Evolutionary conservation across 2,888 invertebrate genomes (phyloP).

Genomic region (Rhamphomyia laevipes): DNA sequence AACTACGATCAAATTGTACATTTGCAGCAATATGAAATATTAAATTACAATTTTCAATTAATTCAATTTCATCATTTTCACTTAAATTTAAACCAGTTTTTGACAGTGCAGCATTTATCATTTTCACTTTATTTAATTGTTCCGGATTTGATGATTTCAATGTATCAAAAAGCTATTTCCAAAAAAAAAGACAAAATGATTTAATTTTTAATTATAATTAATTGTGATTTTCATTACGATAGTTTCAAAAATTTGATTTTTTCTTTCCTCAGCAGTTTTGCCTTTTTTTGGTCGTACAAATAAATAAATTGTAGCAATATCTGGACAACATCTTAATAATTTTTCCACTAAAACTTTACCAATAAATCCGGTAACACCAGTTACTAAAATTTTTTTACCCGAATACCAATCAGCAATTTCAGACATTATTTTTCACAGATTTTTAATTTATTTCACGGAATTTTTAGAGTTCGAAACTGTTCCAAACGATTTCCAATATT

Average conservation of each 20-base stretch:
- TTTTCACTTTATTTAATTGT: slow-evolving; percentile 11
- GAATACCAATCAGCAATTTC: background rate
- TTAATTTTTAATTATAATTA: background rate
- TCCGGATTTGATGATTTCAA: background rate
- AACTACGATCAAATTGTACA: slow-evolving; percentile 41
- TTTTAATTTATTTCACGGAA: too few species aligned
- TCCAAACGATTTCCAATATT: too few species aligned
- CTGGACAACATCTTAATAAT: background rate
- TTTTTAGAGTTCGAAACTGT: too few species aligned
- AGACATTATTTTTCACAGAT: too few species aligned
- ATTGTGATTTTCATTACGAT: background rate
- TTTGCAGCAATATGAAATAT: slow-evolving; percentile 46
- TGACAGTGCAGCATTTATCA: slow-evolving; percentile 10
- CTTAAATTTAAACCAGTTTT: slow-evolving; percentile 4
- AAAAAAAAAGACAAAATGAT: background rate
- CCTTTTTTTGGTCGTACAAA: background rate
- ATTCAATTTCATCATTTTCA: slow-evolving; percentile 4
- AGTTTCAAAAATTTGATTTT: background rate
- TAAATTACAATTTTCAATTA: slow-evolving; percentile 27
- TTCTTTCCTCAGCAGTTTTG: background rate
- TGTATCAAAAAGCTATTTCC: background rate
- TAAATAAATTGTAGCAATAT: background rate
- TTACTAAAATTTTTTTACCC: background rate
- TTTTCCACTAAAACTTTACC: slow-evolving; percentile 5
- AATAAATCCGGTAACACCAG: slow-evolving; percentile 1